Base-by-base conservation (phyloP, 2,888 invertebrate species). In the Drosophila demipolita region DNA sequence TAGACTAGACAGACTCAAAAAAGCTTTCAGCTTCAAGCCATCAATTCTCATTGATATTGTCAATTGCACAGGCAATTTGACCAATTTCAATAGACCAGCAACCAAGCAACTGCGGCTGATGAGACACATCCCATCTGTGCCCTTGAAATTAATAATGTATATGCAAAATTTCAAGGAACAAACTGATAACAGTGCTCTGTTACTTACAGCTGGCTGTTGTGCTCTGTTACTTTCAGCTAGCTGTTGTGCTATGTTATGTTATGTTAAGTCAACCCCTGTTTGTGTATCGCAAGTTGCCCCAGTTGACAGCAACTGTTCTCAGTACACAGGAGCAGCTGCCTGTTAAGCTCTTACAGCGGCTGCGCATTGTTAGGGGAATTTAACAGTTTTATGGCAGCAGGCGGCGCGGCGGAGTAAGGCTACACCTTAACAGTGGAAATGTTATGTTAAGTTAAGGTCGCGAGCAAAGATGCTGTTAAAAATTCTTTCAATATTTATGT, bases 221-320 rank as follows among this genome's bases (percentile, higher is more conserved):
- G 32, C 33, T 23, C 15, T 4, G 20, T 15, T 1, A 7, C 11
- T 58, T 23, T 58, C 63, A 63, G 23, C 7, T 3, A 7, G 1
- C 40, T 71, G 63, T 57, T 60, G 12, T 33, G 49, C 7, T 20
- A 6, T 20, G 45, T 45, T 23, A 45, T 23, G 23, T 49, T 62
- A 33, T 29, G 49, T 53, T 66, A 42, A 42, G 20, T 8, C 45
- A 33, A 57, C 75, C 80, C 67, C 48, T 63, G 26, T 42, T 52
- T 77, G 78, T 77, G 74, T 77, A 74, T 64, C 35, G 49, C 15
- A 73, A 26, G 17, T 57, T 69, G 32, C 9, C n/a, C n/a, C 23
- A n/a, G 15, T 29, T 40, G 32, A 36, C 58, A 69, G 68, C 12
- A 52, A 75, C 85, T 87, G 84, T 87, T 81, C 84, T 62, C 78